phyloP scores from a whole-genome alignment of 2,113 vertebrate species.

The Ptychochromis oligacanthus region DNA sequence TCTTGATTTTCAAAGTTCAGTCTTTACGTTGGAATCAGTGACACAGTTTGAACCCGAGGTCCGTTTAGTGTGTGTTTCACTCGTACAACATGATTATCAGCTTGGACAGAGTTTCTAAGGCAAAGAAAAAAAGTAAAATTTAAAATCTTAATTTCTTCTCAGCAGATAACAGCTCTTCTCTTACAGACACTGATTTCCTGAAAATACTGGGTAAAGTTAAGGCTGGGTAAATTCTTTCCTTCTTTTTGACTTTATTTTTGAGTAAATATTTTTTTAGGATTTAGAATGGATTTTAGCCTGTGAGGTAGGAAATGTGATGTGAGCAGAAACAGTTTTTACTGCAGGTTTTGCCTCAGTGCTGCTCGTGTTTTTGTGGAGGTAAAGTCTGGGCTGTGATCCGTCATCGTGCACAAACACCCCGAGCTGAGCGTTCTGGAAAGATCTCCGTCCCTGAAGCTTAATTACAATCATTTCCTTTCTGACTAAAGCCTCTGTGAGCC shows the following conservation, averaged over 20 bases:
- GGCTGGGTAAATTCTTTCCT: not conserved
- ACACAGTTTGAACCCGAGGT: not conserved
- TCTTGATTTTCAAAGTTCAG: not conserved
- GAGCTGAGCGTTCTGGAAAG: not conserved
- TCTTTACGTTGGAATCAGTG: not conserved
- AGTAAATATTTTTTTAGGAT: not conserved
- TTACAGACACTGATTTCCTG: too few relatives aligned
- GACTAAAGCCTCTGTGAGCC: constrained; percentile 22
- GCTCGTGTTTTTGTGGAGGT: not conserved
- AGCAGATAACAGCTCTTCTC: too few relatives aligned
- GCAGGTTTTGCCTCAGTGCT: not conserved
- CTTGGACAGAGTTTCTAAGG: too few relatives aligned
- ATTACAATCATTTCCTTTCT: constrained; percentile 42
- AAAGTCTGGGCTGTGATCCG: not conserved
- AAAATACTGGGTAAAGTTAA: not conserved
- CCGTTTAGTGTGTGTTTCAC: not conserved
- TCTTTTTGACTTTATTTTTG: not conserved
- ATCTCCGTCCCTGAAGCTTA: constrained; percentile 31
- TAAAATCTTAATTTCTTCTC: not conserved
- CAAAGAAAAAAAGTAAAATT: not conserved
- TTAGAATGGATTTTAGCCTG: not conserved
- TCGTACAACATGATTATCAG: too few relatives aligned
- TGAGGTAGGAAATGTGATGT: not conserved
- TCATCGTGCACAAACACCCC: not conserved
- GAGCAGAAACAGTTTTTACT: not conserved